These are phyloP conservation scores for Epinephelus malabaricus DNA, from an alignment of 2,797 vertebrate genomes.

Conservation along the genomic window DNA sequence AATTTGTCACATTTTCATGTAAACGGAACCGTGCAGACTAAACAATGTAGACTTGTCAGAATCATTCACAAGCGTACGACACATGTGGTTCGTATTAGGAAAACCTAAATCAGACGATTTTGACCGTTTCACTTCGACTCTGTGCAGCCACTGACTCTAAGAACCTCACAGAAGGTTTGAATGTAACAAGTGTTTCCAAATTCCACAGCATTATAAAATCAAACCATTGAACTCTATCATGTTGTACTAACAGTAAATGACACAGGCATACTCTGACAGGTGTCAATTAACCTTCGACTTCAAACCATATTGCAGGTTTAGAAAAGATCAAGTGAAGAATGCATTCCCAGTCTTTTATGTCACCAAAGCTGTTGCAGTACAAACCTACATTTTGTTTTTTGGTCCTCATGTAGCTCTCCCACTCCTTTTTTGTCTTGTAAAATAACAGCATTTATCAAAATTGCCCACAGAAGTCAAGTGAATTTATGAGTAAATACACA, in stretches of 20 bases:
- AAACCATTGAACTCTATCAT: slow-evolving; percentile 18
- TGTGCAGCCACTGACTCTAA: slow-evolving; percentile 15
- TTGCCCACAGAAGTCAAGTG: background rate
- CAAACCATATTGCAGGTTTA: background rate
- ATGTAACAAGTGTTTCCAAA: slow-evolving; percentile 23
- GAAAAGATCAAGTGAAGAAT: background rate
- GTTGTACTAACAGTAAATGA: background rate
- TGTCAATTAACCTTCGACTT: background rate
- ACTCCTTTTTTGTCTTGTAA: background rate
- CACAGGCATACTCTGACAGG: background rate
- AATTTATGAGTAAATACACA: background rate
- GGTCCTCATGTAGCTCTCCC: background rate
- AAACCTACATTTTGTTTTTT: background rate
- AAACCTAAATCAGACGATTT: slow-evolving; percentile 57
- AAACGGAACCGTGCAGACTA: slow-evolving; percentile 79
- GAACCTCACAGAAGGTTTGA: slow-evolving; percentile 12
- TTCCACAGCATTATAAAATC: slow-evolving; percentile 21
- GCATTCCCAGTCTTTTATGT: background rate
- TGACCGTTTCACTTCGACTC: slow-evolving; percentile 47
- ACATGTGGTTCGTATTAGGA: slow-evolving; percentile 76
- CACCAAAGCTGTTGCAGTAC: background rate
- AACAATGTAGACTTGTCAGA: slow-evolving; percentile 77
- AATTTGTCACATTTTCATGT: slow-evolving; percentile 83
- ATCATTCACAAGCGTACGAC: slow-evolving; percentile 61
- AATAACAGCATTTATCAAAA: background rate